Base-by-base conservation (phyloP, 2,888 invertebrate genomes). In the Lapara coniferarum region DNA sequence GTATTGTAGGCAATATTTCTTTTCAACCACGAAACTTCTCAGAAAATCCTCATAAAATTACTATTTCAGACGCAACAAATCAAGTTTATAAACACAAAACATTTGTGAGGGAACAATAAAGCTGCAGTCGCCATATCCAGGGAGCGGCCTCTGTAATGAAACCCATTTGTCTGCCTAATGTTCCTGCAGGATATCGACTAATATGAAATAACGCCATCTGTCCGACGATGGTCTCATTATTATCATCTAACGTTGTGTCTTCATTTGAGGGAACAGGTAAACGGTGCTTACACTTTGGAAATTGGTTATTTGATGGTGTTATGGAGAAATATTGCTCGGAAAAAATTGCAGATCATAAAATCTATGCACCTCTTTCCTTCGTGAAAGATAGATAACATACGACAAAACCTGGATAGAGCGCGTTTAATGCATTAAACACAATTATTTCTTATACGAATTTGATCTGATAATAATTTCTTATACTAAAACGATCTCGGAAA, bases 101-200 rank as follows among this genome's bases (percentile, higher is more conserved):
- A 51, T 57, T 55, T 44, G 53, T 66, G 37, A 69, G 66, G 69
- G 56, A 46, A 69, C 66, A 69, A 69, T 69, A 69, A 69, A 69
- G 66, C 66, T 63, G 55, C 51, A 66, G 66, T 37, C 66, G 66
- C 66, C 30, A 56, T 66, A 69, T 63, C 69, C 80, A 78, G 81
- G 80, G 78, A 81, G 73, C 75, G 74, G 37, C 76, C 71, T 77
- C 78, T 75, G 78, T 91, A 91, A 91, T 91, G 90, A 90, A 87
- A 77, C 77, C 85, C 86, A 87, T 91, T 88, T 88, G 87, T 91
- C 89, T 84, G 79, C 77, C 85, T 89, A 91, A 91, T 89, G 91
- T 89, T 79, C 83, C 82, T 83, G 77, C 79, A 82, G 89, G 88
- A 89, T 90, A 89, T 80, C 86, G 85, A 86, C 85, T 88, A 88